Evolutionary conservation across 2,888 invertebrate species (phyloP).

Genomic region (Phortica okadai): DNA sequence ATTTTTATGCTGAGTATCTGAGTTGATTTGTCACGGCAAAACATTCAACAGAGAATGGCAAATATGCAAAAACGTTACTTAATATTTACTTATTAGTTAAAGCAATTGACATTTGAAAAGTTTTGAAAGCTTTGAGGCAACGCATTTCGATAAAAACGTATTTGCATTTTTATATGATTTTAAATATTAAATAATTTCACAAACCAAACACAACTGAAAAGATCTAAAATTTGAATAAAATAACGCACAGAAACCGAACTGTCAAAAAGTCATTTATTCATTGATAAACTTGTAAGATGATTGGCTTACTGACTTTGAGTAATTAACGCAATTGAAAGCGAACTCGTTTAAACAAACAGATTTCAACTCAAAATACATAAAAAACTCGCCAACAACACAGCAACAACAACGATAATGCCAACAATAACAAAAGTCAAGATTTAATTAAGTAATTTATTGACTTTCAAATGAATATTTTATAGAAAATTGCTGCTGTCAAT

Average conservation of each 20-base stretch:
- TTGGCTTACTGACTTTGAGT: background rate
- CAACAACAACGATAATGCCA: background rate
- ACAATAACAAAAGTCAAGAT: background rate
- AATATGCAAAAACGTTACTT: background rate
- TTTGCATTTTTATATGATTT: background rate
- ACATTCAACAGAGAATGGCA: background rate
- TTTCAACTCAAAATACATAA: background rate
- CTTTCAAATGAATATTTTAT: conserved; percentile 17
- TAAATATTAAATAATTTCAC: background rate
- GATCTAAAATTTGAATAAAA: background rate
- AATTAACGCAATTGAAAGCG: background rate
- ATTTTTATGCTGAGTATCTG: conserved; percentile 18
- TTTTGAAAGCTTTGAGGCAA: background rate
- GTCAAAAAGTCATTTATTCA: background rate
- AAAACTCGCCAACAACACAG: background rate
- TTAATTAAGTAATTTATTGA: conserved; percentile 28
- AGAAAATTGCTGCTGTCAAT: conserved; percentile 22
- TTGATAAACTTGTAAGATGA: too few relatives aligned
- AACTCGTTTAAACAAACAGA: too few relatives aligned
- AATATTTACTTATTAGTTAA: conserved; percentile 16
- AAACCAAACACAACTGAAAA: too few relatives aligned
- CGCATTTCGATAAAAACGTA: background rate
- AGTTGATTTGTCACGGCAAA: conserved; percentile 14
- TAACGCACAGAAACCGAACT: background rate
- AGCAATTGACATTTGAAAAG: background rate